phyloP scores from a whole-genome alignment of 1,140 invertebrate species.

The Drosophila novamexicana region DNA sequence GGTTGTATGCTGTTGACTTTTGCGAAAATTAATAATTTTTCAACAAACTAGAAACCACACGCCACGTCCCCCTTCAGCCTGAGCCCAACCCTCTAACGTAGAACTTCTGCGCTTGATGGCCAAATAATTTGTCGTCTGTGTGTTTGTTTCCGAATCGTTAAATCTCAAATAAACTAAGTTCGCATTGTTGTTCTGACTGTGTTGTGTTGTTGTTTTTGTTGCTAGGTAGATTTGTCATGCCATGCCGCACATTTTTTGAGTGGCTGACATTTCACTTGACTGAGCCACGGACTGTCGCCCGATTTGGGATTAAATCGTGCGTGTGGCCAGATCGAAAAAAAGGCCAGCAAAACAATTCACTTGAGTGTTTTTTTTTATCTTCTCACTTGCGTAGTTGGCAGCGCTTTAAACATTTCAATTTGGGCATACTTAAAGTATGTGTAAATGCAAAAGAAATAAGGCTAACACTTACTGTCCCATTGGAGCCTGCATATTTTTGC shows the following conservation, averaged over 20 bases:
- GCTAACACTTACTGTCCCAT: conserved; percentile 42
- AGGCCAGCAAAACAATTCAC: conserved; percentile 32
- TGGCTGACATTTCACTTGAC: conserved; percentile 75
- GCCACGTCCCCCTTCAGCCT: not conserved
- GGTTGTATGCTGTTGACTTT: conserved; percentile 60
- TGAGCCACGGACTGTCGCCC: conserved; percentile 14
- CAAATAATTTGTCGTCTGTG: conserved; percentile 78
- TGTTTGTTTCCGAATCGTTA: conserved; percentile 80
- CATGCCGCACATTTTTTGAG: conserved; percentile 66
- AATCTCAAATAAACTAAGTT: conserved; percentile 65
- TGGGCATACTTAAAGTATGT: conserved; percentile 29
- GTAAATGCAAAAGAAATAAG: too few species aligned
- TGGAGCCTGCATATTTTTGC: conserved; percentile 37
- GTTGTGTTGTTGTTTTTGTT: conserved; percentile 41
- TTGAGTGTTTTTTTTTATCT: conserved; percentile 29
- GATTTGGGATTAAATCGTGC: conserved; percentile 66
- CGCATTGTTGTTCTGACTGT: conserved; percentile 19
- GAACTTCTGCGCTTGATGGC: conserved; percentile 74
- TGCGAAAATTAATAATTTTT: conserved; percentile 79
- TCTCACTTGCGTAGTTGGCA: conserved; percentile 7
- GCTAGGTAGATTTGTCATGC: conserved; percentile 72
- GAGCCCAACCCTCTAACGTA: conserved; percentile 15
- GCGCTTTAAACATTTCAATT: conserved; percentile 44
- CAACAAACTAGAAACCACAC: conserved; percentile 18
- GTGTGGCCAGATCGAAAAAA: conserved; percentile 15